phyloP scores from a whole-genome alignment of 2,888 invertebrate species.

The Apodemia mormo region DNA sequence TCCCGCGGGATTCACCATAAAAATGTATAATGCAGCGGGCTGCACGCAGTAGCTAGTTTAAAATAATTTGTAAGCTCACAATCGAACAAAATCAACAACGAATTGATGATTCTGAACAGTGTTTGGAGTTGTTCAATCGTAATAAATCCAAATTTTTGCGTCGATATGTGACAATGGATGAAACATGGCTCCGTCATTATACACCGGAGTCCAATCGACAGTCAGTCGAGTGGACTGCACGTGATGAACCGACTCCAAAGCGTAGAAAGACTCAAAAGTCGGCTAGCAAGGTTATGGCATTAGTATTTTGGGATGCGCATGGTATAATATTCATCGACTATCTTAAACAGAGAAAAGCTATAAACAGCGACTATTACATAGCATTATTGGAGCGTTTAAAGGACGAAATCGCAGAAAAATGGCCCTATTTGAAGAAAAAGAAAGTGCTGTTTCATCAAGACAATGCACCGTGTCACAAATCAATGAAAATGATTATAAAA shows the following conservation, averaged over 20 bases:
- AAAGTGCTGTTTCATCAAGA: constrained; percentile 28
- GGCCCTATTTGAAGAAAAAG: background rate
- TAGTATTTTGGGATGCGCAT: background rate
- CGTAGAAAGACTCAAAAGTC: too few relatives aligned
- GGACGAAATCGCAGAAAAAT: background rate
- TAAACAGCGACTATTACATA: background rate
- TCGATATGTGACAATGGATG: too few relatives aligned
- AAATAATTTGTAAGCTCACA: too few relatives aligned
- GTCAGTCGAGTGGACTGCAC: background rate
- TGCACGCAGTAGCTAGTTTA: too few relatives aligned
- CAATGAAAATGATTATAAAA: constrained; percentile 28
- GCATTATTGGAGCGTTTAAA: background rate
- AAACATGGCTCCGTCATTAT: background rate
- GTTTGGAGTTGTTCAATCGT: too few relatives aligned
- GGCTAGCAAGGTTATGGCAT: too few relatives aligned
- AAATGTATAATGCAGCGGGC: too few relatives aligned
- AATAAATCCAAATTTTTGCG: too few relatives aligned
- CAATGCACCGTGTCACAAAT: constrained; percentile 29
- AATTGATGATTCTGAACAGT: too few relatives aligned
- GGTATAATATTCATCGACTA: background rate
- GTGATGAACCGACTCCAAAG: too few relatives aligned
- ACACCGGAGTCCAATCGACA: background rate
- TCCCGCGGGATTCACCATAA: too few relatives aligned
- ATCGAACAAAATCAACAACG: too few relatives aligned
- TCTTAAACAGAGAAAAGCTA: background rate